Conservation (phyloP, 2,113 vertebrate species). For the Elephas maximus region DNA sequence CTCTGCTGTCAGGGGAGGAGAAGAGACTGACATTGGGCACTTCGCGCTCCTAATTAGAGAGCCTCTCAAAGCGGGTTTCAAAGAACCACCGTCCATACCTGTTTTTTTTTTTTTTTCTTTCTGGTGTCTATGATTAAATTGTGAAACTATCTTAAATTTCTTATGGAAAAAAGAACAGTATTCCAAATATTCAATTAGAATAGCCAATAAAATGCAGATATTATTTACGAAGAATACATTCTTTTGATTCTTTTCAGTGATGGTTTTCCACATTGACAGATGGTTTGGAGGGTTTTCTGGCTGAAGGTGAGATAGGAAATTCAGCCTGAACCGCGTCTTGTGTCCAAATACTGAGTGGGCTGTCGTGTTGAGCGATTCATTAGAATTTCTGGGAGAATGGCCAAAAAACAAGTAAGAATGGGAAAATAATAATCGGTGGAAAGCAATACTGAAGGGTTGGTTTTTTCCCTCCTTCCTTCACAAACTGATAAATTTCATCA, state of each 20-base stretch:
- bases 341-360: neutral
- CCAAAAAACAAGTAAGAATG: neutral
- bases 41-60: neutral
- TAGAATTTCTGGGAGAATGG: neutral
- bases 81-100: accelerated
- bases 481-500: neutral
- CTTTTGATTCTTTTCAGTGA: too few relatives aligned
- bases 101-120: neutral
- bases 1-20: neutral
- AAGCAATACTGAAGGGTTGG: neutral
- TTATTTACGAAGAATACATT: neutral
- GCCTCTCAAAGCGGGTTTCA: neutral
- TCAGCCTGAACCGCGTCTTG: too few relatives aligned
- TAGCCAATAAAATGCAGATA: neutral
- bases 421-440: too few relatives aligned
- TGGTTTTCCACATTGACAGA: neutral
- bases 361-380: neutral
- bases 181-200: neutral
- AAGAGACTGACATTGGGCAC: accelerated
- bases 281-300: neutral
- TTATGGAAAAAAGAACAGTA: neutral
- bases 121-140: too few relatives aligned
- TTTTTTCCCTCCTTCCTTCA: neutral
- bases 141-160: neutral
- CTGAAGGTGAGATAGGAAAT: neutral